Conservation (phyloP, 2,113 vertebrate genomes). For the Apistogramma diplotaenia region DNA sequence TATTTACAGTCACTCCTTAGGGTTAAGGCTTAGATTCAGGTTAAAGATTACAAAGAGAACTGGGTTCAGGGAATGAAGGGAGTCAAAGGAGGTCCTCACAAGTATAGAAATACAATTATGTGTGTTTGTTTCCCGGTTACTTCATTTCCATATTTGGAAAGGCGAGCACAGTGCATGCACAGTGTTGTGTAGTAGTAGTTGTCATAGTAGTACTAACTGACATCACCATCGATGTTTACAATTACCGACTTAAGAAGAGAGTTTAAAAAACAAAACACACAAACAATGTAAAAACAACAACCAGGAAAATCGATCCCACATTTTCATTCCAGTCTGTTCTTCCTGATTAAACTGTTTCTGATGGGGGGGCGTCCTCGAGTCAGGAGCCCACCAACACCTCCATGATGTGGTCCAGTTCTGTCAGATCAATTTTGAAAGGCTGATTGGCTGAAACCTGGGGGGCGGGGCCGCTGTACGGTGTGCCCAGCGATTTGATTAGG, state of each 20-base stretch:
- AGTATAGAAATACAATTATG: conserved; percentile 50
- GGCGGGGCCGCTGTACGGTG: conserved; percentile 82
- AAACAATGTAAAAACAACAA: conserved; percentile 27
- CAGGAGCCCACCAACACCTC: conserved; percentile 97
- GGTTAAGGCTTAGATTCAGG: conserved; percentile 55
- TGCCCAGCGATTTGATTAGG: conserved; percentile 90
- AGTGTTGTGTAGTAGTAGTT: conserved; percentile 83
- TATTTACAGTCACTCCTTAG: conserved; percentile 27
- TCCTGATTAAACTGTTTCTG: conserved; percentile 9
- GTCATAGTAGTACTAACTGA: conserved; percentile 73
- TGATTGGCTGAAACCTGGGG: conserved; percentile 90
- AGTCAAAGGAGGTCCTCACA: conserved; percentile 40
- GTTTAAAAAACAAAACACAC: not conserved
- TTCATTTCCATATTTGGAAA: conserved; percentile 77
- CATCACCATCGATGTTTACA: conserved; percentile 74
- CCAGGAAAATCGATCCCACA: conserved; percentile 16
- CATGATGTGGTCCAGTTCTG: conserved; percentile 99
- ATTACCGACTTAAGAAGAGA: conserved; percentile 67
- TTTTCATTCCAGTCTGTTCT: conserved; percentile 55
- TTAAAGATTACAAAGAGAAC: conserved; percentile 11
- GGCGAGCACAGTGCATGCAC: conserved; percentile 95
- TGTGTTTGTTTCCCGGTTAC: conserved; percentile 76
- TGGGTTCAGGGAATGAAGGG: conserved; percentile 23
- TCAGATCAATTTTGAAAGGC: conserved; percentile 99
- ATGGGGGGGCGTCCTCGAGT: conserved; percentile 41